Evolutionary conservation across 2,888 invertebrate genomes (phyloP).

Genomic region (Eupeodes latifasciatus): DNA sequence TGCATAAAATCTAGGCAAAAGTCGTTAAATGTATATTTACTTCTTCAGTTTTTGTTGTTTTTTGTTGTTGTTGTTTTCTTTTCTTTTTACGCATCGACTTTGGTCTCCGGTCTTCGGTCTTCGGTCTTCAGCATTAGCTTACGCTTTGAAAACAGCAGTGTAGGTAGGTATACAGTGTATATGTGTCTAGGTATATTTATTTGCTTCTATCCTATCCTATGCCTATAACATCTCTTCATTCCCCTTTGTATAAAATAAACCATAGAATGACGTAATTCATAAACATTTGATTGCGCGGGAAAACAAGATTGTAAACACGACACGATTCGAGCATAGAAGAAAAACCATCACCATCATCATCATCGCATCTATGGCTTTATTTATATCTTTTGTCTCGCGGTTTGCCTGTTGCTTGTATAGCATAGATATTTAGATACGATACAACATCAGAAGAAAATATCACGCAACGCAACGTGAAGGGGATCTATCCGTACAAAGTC

Average conservation of each 20-base stretch:
- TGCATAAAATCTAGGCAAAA: conserved; percentile 47
- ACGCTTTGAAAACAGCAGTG: background rate
- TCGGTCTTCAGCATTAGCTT: background rate
- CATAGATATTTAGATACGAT: background rate
- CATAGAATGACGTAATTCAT: conserved; percentile 68
- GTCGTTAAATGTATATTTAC: conserved; percentile 38
- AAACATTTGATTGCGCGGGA: conserved; percentile 71
- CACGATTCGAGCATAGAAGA: conserved; percentile 21
- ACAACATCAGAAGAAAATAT: background rate
- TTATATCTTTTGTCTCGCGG: conserved; percentile 22
- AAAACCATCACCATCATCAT: background rate
- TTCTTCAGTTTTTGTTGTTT: background rate
- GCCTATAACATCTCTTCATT: background rate
- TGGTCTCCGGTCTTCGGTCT: background rate
- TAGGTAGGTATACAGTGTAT: background rate
- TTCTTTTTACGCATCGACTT: conserved; percentile 37
- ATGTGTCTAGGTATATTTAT: background rate
- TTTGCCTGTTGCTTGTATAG: conserved; percentile 22
- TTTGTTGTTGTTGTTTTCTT: background rate
- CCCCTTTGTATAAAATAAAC: background rate
- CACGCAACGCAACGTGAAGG: background rate
- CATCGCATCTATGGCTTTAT: conserved; percentile 11
- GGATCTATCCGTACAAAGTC: background rate
- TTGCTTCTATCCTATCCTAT: background rate
- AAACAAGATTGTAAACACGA: conserved; percentile 67